phyloP scores from a whole-genome alignment of 2,888 invertebrate genomes.

The Synanthedon vespiformis region DNA sequence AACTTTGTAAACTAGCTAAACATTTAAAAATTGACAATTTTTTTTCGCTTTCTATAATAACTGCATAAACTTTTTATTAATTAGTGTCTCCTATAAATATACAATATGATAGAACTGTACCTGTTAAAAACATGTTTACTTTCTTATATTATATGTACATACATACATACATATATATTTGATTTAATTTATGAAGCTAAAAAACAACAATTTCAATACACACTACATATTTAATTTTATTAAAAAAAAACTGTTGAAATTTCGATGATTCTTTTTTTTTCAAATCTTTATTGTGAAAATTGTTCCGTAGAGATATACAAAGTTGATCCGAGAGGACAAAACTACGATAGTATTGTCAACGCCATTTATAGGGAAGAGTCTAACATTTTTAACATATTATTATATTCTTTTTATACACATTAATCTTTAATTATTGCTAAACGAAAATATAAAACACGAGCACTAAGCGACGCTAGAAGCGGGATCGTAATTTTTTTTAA shows the following conservation, averaged over 20 bases:
- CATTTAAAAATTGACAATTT: conserved; percentile 64
- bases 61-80: not conserved
- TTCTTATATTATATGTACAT: not conserved
- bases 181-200: not conserved
- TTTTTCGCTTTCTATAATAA: conserved; percentile 27
- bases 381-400: not conserved
- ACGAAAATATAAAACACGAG: conserved; percentile 21
- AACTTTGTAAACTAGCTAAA: conserved; percentile 46
- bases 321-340: conserved; percentile 7
- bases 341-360: conserved; percentile 12
- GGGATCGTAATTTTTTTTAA: conserved; percentile 23
- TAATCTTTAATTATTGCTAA: too few species aligned
- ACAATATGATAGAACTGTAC: not conserved
- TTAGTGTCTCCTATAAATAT: not conserved
- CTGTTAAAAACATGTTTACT: not conserved
- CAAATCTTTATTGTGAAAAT: not conserved
- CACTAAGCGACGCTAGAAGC: conserved; percentile 57
- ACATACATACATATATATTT: not conserved
- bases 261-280: conserved; percentile 18
- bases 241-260: conserved; percentile 31
- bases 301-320: conserved; percentile 1
- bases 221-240: too few species aligned
- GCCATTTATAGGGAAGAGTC: not conserved
- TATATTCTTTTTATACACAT: not conserved
- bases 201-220: not conserved